These are phyloP conservation scores for Pterocles burchelli DNA, from an alignment of 2,113 vertebrate species.

Conservation along the genomic window DNA sequence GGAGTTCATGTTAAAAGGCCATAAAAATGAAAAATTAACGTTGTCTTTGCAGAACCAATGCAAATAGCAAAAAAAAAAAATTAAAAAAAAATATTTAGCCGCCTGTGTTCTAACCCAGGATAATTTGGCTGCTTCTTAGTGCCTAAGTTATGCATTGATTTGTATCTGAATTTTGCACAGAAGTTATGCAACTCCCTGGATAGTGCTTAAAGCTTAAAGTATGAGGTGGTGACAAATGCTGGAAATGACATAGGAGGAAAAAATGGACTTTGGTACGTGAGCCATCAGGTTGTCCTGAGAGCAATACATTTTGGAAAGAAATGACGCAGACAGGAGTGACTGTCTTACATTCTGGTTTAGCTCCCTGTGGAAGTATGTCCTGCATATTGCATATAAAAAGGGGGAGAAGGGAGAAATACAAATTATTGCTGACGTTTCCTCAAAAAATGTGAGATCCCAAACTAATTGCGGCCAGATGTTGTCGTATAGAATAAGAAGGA, in stretches of 20 bases:
- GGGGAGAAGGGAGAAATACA: not conserved
- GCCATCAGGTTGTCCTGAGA: constrained; percentile 49
- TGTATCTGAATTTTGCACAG: constrained; percentile 58
- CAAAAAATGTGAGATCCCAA: constrained; percentile 25
- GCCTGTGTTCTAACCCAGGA: not conserved
- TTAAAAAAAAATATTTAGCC: not conserved
- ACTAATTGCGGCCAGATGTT: constrained; percentile 67
- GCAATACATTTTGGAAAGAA: constrained; percentile 33
- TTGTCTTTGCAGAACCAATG: not conserved
- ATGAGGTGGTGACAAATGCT: constrained; percentile 72
- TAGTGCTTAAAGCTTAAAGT: constrained; percentile 34
- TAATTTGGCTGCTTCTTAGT: constrained; percentile 31
- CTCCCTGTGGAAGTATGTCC: constrained; percentile 25
- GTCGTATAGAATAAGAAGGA: not conserved
- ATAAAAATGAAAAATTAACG: constrained; percentile 49
- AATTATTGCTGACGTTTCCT: constrained; percentile 34
- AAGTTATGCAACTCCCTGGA: constrained; percentile 68
- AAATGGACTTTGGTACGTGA: constrained; percentile 48
- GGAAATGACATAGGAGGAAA: constrained; percentile 56
- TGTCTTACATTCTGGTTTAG: not conserved
- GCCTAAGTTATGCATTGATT: constrained; percentile 21
- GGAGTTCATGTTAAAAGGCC: constrained; percentile 12
- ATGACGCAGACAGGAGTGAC: constrained; percentile 20
- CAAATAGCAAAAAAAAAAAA: not conserved
- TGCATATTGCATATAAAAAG: not conserved